Conservation (phyloP, 1,140 invertebrate genomes). For the Paraescarpia echinospica region DNA sequence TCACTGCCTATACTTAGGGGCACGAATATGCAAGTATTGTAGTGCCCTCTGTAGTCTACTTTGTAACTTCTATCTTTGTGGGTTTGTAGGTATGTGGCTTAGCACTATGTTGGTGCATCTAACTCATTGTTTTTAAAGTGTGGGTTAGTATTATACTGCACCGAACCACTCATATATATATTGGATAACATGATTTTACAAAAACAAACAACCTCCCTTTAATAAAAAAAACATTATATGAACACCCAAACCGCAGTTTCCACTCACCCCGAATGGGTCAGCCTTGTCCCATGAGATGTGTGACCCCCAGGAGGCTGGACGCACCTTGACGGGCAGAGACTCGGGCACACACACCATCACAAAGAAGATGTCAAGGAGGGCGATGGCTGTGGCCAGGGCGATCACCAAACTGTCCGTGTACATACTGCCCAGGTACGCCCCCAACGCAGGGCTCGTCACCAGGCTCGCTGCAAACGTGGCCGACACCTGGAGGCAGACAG, state of each 20-base stretch:
- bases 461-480: constrained; percentile 98
- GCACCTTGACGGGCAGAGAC: constrained; percentile 80
- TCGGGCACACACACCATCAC: constrained; percentile 97
- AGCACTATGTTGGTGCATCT: too few relatives aligned
- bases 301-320: constrained; percentile 49
- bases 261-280: constrained; percentile 88
- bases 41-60: too few relatives aligned
- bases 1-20: too few relatives aligned
- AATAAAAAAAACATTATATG: neutral
- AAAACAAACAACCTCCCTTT: too few relatives aligned
- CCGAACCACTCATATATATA: too few relatives aligned
- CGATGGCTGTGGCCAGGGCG: constrained; percentile 88
- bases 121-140: too few relatives aligned
- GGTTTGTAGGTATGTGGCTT: too few relatives aligned
- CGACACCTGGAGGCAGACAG: constrained; percentile 67
- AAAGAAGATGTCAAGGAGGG: constrained; percentile 95
- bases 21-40: too few relatives aligned
- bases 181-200: too few relatives aligned
- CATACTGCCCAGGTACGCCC: constrained; percentile 85
- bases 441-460: constrained; percentile 94
- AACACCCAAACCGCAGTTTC: neutral
- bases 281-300: constrained; percentile 80
- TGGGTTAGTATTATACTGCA: too few relatives aligned
- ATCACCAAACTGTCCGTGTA: constrained; percentile 94
- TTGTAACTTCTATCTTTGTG: too few relatives aligned